Percentiles rank a stretch among this genome's conserved stretches.
These are phyloP conservation scores for Clostera curtula DNA, from an alignment of 2,888 invertebrate genomes.

Conservation along the genomic window DNA sequence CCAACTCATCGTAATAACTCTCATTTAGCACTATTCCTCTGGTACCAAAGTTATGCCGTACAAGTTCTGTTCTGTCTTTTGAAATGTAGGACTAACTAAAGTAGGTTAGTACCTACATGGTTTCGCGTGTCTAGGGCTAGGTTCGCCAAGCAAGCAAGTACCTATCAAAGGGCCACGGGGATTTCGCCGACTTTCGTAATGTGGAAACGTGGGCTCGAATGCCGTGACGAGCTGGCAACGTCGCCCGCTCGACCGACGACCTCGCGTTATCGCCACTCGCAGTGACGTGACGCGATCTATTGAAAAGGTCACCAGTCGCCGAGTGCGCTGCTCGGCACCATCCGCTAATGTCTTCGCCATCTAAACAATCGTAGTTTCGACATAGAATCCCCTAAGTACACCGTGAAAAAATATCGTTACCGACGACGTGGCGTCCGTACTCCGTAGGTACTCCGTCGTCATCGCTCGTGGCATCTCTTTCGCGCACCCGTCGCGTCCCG, in stretches of 20 bases:
- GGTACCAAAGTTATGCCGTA: constrained; percentile 13
- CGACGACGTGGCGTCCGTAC: constrained; percentile 34
- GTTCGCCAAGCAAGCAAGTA: constrained; percentile 29
- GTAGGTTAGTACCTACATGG: constrained; percentile 30
- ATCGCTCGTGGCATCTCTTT: constrained; percentile 58
- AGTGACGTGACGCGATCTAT: constrained; percentile 59
- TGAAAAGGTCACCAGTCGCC: constrained; percentile 64
- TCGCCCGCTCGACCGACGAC: constrained; percentile 63
- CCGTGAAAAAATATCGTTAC: constrained; percentile 44
- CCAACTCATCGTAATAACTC: constrained; percentile 27
- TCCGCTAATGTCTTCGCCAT: constrained; percentile 55
- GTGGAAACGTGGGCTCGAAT: constrained; percentile 50
- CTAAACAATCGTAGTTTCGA: constrained; percentile 60
- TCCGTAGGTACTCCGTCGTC: constrained; percentile 38
- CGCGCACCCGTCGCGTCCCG: constrained; percentile 49
- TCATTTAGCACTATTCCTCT: constrained; percentile 28
- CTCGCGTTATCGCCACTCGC: constrained; percentile 65
- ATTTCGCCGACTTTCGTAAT: constrained; percentile 58
- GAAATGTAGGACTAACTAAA: constrained; percentile 16
- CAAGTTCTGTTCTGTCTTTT: constrained; percentile 14
- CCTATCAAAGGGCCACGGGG: constrained; percentile 50
- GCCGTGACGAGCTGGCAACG: constrained; percentile 61
- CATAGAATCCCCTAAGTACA: constrained; percentile 55
- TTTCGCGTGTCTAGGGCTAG: constrained; percentile 34
- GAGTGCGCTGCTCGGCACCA: constrained; percentile 41